phyloP scores from a whole-genome alignment of 1,140 invertebrate species.

The Drosophila hydei region DNA sequence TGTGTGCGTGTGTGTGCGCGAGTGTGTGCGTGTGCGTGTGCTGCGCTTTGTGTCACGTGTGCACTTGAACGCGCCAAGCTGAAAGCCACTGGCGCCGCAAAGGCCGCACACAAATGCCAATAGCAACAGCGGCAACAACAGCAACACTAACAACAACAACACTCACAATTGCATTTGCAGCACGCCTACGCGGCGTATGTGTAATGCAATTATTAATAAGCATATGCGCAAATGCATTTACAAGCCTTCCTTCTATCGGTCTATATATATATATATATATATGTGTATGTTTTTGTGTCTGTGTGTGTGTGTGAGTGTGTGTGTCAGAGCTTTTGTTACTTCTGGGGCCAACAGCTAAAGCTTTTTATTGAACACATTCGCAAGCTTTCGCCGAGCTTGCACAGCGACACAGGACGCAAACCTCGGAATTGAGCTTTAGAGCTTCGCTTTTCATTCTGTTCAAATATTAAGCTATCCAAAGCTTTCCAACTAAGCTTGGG shows the following conservation, averaged over 20 bases:
- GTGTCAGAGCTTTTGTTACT: not conserved
- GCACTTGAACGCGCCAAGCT: conserved; percentile 58
- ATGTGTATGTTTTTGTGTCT: too few species aligned
- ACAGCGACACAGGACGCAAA: not conserved
- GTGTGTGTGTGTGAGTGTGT: not conserved
- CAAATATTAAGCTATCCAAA: too few species aligned
- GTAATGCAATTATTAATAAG: conserved; percentile 80
- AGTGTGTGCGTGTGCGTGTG: too few species aligned
- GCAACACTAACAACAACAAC: conserved; percentile 1
- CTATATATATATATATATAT: too few species aligned
- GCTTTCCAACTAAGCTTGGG: too few species aligned
- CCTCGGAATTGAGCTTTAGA: not conserved
- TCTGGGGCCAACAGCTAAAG: not conserved
- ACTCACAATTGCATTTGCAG: conserved; percentile 1
- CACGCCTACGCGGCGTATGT: conserved; percentile 65
- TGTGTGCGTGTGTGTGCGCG: too few species aligned
- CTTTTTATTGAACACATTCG: not conserved
- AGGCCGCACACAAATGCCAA: conserved; percentile 20
- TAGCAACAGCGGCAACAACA: conserved; percentile 10
- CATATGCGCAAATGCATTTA: conserved; percentile 42
- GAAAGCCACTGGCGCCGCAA: conserved; percentile 41
- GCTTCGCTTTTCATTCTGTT: not conserved
- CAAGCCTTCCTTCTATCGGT: not conserved
- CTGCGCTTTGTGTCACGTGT: conserved; percentile 64
- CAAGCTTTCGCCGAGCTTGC: not conserved